Conservation (phyloP, 2,797 vertebrate genomes). For the Clamator glandarius region DNA sequence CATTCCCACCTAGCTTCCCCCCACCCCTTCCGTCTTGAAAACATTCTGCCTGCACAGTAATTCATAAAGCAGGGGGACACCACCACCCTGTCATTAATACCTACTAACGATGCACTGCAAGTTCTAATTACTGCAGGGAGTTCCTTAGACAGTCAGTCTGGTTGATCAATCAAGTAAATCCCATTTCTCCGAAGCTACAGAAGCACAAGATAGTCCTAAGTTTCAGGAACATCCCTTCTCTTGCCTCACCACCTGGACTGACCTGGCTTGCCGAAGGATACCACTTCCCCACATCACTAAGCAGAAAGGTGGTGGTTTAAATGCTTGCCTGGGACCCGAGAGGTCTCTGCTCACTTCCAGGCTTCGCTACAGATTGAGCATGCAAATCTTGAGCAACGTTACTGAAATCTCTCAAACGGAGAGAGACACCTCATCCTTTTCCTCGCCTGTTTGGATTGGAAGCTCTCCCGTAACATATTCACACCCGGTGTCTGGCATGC, state of each 20-base stretch:
- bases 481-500: not conserved
- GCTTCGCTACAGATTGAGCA: rapidly evolving
- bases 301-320: not conserved
- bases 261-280: not conserved
- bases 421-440: not conserved
- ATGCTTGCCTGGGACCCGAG: not conserved
- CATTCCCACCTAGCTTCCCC: not conserved
- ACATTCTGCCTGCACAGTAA: not conserved
- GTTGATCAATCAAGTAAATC: not conserved
- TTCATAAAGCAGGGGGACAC: not conserved
- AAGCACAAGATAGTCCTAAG: not conserved
- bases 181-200: not conserved
- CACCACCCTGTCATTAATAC: not conserved
- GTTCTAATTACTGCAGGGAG: not conserved
- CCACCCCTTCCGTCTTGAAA: not conserved
- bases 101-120: too few species aligned
- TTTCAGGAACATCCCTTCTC: not conserved
- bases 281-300: not conserved
- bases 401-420: not conserved
- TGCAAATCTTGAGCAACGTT: not conserved
- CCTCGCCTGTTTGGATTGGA: not conserved
- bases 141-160: conserved; percentile 7
- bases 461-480: not conserved
- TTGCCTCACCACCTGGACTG: not conserved
- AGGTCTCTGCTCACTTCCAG: not conserved